phyloP scores from a whole-genome alignment of 2,888 invertebrate genomes.

The Theristus sp. region DNA sequence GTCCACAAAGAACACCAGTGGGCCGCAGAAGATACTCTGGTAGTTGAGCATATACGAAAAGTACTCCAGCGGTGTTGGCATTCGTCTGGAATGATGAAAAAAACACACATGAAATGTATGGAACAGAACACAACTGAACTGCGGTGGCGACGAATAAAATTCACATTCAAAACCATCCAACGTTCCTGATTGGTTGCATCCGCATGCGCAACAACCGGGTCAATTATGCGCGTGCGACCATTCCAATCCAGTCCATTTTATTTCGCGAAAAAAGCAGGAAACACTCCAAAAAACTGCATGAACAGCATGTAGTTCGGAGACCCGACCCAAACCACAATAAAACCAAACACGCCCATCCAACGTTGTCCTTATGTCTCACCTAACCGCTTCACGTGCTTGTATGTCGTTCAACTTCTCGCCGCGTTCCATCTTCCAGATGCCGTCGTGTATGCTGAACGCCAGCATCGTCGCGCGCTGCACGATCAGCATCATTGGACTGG shows the following conservation, averaged over 20 bases:
- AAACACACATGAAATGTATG: background rate
- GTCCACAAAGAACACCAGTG: slow-evolving; percentile 76
- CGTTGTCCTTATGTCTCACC: slow-evolving; percentile 29
- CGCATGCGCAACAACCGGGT: too few relatives aligned
- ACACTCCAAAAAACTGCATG: too few relatives aligned
- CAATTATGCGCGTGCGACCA: too few relatives aligned
- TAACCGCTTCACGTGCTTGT: slow-evolving; percentile 49
- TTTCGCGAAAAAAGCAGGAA: too few relatives aligned
- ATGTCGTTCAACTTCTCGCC: slow-evolving; percentile 47
- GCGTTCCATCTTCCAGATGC: slow-evolving; percentile 40
- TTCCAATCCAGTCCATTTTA: too few relatives aligned
- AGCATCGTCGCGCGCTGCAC: slow-evolving; percentile 78
- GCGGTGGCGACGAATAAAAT: too few relatives aligned
- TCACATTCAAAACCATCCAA: too few relatives aligned
- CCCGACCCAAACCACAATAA: too few relatives aligned
- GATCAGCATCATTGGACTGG: slow-evolving; percentile 75
- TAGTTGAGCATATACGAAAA: slow-evolving; percentile 70
- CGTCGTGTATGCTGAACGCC: slow-evolving; percentile 79
- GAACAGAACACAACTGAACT: background rate
- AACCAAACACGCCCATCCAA: too few relatives aligned
- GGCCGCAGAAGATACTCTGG: slow-evolving; percentile 83
- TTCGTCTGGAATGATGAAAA: slow-evolving; percentile 37
- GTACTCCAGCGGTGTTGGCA: slow-evolving; percentile 64
- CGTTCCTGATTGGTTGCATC: too few relatives aligned
- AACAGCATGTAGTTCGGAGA: too few relatives aligned